Percentiles rank a stretch among this genome's conserved stretches.
Evolutionary conservation across 2,888 invertebrate species (phyloP).

Genomic region (Litoditis marina): DNA sequence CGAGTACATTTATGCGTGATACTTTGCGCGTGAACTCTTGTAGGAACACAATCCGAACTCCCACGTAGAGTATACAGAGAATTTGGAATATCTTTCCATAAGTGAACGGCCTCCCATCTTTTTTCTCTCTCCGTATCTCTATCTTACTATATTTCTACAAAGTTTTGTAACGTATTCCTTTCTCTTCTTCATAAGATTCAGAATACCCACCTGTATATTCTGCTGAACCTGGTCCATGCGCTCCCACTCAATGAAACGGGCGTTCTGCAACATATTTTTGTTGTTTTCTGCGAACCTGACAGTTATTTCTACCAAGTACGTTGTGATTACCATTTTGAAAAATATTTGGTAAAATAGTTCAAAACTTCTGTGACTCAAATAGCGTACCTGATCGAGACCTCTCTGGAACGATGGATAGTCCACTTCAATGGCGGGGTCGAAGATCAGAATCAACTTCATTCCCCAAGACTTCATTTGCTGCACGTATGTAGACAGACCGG

Average conservation of each 20-base stretch:
- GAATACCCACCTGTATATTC: slow-evolving; percentile 34
- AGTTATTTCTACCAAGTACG: too few species aligned
- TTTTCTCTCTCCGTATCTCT: too few species aligned
- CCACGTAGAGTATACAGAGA: too few species aligned
- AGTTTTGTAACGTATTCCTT: too few species aligned
- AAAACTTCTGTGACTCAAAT: not conserved
- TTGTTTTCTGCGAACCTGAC: too few species aligned
- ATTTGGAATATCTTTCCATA: too few species aligned
- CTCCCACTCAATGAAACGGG: slow-evolving; percentile 56
- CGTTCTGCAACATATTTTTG: slow-evolving; percentile 35
- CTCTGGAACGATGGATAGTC: slow-evolving; percentile 52
- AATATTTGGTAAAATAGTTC: not conserved
- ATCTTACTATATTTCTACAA: too few species aligned
- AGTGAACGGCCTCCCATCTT: too few species aligned
- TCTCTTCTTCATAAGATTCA: too few species aligned
- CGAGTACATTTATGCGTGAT: too few species aligned
- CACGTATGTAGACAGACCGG: slow-evolving; percentile 44
- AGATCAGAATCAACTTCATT: slow-evolving; percentile 54
- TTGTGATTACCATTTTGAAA: not conserved
- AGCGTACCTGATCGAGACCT: slow-evolving; percentile 29
- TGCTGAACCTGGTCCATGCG: slow-evolving; percentile 38
- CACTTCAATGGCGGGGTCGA: slow-evolving; percentile 59
- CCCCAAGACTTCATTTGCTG: slow-evolving; percentile 42
- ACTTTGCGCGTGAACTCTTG: too few species aligned
- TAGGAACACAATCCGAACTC: too few species aligned